These are phyloP conservation scores for Holacanthus passer DNA, from an alignment of 2,113 vertebrate species.

Conservation along the genomic window DNA sequence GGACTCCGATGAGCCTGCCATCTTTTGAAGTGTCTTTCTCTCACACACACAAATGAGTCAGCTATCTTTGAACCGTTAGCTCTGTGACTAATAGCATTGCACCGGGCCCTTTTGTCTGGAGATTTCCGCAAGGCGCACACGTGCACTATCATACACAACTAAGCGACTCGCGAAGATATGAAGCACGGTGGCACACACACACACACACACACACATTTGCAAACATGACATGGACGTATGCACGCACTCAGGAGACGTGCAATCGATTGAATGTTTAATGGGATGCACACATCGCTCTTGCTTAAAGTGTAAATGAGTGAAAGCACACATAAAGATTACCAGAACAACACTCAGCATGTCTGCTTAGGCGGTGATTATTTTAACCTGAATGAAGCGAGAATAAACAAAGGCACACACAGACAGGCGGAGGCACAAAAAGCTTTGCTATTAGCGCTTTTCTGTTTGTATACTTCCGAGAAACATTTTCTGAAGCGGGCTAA, in stretches of 20 bases:
- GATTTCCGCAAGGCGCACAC: conserved; percentile 43
- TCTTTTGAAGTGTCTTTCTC: conserved; percentile 66
- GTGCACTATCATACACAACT: neutral
- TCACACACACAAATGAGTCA: conserved; percentile 62
- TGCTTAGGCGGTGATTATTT: neutral
- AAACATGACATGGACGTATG: neutral
- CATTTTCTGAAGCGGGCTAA: conserved; percentile 14
- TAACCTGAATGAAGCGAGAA: neutral
- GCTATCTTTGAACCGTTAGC: conserved; percentile 66
- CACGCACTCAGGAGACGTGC: neutral
- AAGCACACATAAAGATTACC: neutral
- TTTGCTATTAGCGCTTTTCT: neutral
- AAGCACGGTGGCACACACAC: neutral
- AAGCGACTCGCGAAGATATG: neutral
- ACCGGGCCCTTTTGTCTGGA: conserved; percentile 61
- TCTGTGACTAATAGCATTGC: conserved; percentile 72
- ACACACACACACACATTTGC: conserved; percentile 17
- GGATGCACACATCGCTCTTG: neutral
- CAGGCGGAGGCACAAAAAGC: neutral
- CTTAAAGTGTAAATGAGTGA: neutral
- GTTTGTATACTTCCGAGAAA: neutral
- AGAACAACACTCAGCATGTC: neutral
- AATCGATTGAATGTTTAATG: conserved; percentile 7
- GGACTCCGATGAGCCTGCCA: conserved; percentile 51
- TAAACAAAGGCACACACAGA: neutral